Evolutionary conservation across 2,113 vertebrate species (phyloP).

Genomic region (Clarias batrachus): DNA sequence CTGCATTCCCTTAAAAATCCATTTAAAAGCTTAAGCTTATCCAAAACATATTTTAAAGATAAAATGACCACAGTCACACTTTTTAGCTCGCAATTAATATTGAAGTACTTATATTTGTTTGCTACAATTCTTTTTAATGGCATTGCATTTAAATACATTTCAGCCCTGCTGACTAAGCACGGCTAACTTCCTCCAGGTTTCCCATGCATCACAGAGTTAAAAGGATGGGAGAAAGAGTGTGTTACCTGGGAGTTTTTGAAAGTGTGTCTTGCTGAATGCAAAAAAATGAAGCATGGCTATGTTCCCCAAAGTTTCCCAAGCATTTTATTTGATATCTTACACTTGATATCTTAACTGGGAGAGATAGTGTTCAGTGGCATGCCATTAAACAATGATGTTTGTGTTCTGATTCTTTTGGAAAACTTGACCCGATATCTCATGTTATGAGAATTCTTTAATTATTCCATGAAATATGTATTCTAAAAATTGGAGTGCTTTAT

Average conservation of each 20-base stretch:
- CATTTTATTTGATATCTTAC: not conserved
- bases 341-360: not conserved
- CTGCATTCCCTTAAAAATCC: not conserved
- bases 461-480: not conserved
- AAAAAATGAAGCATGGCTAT: not conserved
- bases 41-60: not conserved
- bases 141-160: not conserved
- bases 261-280: not conserved
- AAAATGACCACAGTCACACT: not conserved
- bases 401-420: not conserved
- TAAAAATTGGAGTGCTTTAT: not conserved
- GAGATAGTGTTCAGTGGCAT: not conserved
- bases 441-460: not conserved
- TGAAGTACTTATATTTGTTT: not conserved
- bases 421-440: not conserved
- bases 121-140: not conserved
- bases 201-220: not conserved
- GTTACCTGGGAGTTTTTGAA: too few relatives aligned
- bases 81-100: not conserved
- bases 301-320: not conserved
- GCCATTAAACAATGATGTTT: not conserved
- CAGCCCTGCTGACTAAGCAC: not conserved
- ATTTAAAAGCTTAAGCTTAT: not conserved
- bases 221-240: not conserved
- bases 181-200: not conserved